phyloP scores from a whole-genome alignment of 2,113 vertebrate genomes.

The Orcinus orca region DNA sequence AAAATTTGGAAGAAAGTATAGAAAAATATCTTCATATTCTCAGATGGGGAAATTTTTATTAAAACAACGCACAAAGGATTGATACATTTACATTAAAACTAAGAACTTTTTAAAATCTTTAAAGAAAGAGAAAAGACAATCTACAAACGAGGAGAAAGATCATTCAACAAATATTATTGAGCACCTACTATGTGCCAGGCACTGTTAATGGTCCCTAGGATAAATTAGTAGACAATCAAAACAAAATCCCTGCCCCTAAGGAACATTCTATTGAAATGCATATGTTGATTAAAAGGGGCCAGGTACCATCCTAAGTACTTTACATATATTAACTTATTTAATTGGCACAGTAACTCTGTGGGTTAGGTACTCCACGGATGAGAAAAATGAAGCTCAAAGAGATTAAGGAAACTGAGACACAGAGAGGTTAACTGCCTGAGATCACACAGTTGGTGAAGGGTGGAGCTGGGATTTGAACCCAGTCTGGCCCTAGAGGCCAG shows the following conservation, averaged over 20 bases:
- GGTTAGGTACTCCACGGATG: neutral
- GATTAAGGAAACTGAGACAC: neutral
- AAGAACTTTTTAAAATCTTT: neutral
- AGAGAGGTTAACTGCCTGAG: neutral
- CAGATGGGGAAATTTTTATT: neutral
- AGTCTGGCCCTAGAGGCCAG: neutral
- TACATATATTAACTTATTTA: neutral
- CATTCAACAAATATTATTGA: neutral
- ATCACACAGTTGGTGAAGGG: neutral
- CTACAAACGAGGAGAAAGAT: neutral
- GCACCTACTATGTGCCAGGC: neutral
- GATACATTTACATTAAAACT: slow-evolving; percentile 17
- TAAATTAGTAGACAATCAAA: neutral
- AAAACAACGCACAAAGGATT: neutral
- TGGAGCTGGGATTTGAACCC: neutral
- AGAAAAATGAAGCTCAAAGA: slow-evolving; percentile 14
- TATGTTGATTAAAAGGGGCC: neutral
- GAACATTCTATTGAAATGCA: neutral
- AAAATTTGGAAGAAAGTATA: slow-evolving; percentile 11
- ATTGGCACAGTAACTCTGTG: neutral
- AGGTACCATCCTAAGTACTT: neutral
- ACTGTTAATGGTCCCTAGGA: neutral
- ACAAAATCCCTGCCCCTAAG: neutral
- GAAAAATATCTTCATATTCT: neutral
- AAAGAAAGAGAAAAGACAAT: slow-evolving; percentile 1